phyloP scores from a whole-genome alignment of 30 jellyfish, hydroid and myxozoan genomes.

The Aurelia coerulea region DNA sequence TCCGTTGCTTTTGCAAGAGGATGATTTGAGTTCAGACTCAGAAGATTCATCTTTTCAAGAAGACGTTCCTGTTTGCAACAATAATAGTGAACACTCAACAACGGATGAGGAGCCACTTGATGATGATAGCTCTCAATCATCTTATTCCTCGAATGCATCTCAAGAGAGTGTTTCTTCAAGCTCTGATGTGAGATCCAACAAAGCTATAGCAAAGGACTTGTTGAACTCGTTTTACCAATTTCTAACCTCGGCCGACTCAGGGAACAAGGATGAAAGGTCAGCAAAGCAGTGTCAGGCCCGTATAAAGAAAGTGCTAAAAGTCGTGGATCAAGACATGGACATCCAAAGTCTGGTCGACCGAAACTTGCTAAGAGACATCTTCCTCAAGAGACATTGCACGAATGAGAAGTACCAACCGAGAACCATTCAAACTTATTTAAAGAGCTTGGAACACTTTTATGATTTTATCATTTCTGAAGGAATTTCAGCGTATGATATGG shows the following conservation, averaged over 20 bases:
- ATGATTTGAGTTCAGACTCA: slow-evolving; percentile 13
- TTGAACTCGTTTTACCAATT: slow-evolving; percentile 1
- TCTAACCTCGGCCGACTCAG: slow-evolving; percentile 18
- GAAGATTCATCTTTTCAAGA: slow-evolving; percentile 34
- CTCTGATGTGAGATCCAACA: too few species aligned
- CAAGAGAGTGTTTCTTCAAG: neutral
- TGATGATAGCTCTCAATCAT: slow-evolving; percentile 2
- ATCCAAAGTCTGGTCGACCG: slow-evolving; percentile 12
- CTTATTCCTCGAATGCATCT: neutral
- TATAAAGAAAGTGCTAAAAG: slow-evolving; percentile 6
- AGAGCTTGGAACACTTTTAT: slow-evolving; percentile 17
- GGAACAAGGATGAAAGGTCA: slow-evolving; percentile 14
- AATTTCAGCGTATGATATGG: slow-evolving; percentile 8
- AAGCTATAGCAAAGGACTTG: neutral
- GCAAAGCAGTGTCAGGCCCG: slow-evolving; percentile 22
- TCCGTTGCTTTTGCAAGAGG: slow-evolving; percentile 16
- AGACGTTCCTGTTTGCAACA: too few species aligned
- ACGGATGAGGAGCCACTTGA: neutral
- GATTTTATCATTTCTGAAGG: neutral
- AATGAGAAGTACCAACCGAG: slow-evolving; percentile 2
- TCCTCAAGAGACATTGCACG: slow-evolving; percentile 20
- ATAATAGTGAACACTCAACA: too few species aligned
- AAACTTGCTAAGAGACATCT: neutral
- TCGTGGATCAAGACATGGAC: slow-evolving; percentile 2
- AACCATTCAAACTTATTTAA: neutral